Evolutionary conservation across 2,113 vertebrate species (phyloP), one percentile per base, ranked within the genome.

Genomic region (Psilopsiagon aymara): DNA sequence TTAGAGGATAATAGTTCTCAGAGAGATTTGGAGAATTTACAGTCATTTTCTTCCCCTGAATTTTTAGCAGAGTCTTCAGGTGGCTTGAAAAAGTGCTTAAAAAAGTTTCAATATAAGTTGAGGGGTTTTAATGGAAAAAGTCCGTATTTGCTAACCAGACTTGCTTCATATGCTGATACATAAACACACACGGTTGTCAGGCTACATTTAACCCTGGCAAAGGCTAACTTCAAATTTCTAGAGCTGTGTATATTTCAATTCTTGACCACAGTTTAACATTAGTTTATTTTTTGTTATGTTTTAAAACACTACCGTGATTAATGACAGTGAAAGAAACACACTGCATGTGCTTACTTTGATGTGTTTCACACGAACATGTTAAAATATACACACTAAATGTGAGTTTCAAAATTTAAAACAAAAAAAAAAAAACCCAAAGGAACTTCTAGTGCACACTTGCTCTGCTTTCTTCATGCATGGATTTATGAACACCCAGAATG

Each of bases 311-410:
- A 53, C 66, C 71, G 55, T 96, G 95, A 97, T 96, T 97, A 97
- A 97, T 95, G 92, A 95, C 31, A 87, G 91, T 57, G 83, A 95
- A 94, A 94, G 92, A 95, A 97, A 97, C 83, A 91, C 47, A 55
- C 39, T 71, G 80, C 86, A 92, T 84, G 73, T 82, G 89, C 95
- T 95, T 92, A 92, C 94, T 96, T 95, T 95, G 93, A 97, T 92
- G 95, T 96, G 86, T 94, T 97, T 92, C 89, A 71, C 47, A 85
- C 37, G 86, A 95, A 95, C 89, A 91, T 91, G 84, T 92, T 95
- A 95, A 97, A 97, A 96, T 86, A 97, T 84, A 95, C 93, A 95
- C 66, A 87, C 47, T 84, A 94, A 95, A 94, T 60, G 60, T 43
- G 89, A 95, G 83, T 47, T 95, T 94, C 62, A 97, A 94, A 86